Base-by-base conservation (phyloP, 2,113 vertebrate species). In the Trachemys scripta region DNA sequence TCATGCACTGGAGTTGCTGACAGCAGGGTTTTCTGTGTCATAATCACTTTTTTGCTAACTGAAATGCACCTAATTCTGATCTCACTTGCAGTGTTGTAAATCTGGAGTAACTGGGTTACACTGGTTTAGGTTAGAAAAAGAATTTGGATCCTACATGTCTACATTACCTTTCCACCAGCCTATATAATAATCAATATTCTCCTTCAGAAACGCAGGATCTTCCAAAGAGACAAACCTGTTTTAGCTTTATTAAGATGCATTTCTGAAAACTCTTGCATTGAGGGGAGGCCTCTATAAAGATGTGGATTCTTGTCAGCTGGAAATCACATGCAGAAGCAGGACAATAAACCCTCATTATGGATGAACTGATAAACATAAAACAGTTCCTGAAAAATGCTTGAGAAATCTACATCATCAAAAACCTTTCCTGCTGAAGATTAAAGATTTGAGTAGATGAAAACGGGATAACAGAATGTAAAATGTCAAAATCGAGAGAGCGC, bases 361-460 rank as follows among this genome's bases (percentile, higher is more conserved):
- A 80, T 97, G 87, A 95, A 89, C 88, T 94, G 69, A 13, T 1
- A 31, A 85, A 86, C 96, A 89, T 90, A 95, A 94, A 91, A 78
- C 76, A 90, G 85, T 95, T 97, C 92, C 97, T 90, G 88, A 95
- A 92, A 94, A 96, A 88, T 88, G 76, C 95, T 95, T 62, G 80
- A 90, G 85, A 79, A 96, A 94, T 96, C 95, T 95, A 94, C 91
- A 86, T 95, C 96, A 97, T 97, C 97, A 97, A 97, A 97, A 96
- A 92, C 93, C 94, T 94, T 95, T 97, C 97, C 96, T 97, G 91
- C 94, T 95, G 96, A 38, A 88, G 97, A 95, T 96, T 97, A 97
- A 97, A 80, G 92, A 90, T 95, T 97, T 96, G 94, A 91, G 92
- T 94, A 96, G 93, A 97, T 97, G 96, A 92, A 79, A 53, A 94